These are phyloP conservation scores for Xylocampa areola DNA, from an alignment of 2,888 invertebrate species.

Conservation along the genomic window DNA sequence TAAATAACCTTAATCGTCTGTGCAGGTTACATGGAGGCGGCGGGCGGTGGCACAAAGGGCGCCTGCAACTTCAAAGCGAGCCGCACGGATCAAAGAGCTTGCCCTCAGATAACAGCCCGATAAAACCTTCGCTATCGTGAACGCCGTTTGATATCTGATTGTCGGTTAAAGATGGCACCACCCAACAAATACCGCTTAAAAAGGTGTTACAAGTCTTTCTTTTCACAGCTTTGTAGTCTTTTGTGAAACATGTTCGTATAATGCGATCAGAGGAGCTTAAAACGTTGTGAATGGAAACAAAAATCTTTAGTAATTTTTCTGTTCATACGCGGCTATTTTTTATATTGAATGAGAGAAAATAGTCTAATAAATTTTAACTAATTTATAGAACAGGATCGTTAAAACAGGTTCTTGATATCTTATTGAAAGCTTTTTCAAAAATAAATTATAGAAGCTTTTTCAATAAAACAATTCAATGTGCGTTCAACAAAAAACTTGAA, in stretches of 20 bases:
- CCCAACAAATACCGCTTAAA: constrained; percentile 66
- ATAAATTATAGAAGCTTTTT: not conserved
- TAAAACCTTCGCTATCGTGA: constrained; percentile 75
- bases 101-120: constrained; percentile 76
- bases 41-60: constrained; percentile 73
- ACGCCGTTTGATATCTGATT: constrained; percentile 82
- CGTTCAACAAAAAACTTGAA: constrained; percentile 3
- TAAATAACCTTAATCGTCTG: constrained; percentile 73
- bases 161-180: constrained; percentile 75
- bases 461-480: not conserved
- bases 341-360: too few relatives aligned
- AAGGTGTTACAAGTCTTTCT: constrained; percentile 70
- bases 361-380: not conserved
- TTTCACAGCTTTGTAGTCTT: constrained; percentile 55
- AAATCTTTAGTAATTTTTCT: constrained; percentile 24
- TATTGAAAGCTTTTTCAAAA: not conserved
- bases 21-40: constrained; percentile 70
- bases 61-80: constrained; percentile 77
- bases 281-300: constrained; percentile 31
- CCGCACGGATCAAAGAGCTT: constrained; percentile 76
- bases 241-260: constrained; percentile 53
- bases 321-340: constrained; percentile 30
- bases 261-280: constrained; percentile 56
- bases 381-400: too few relatives aligned
- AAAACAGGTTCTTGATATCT: too few relatives aligned